Conservation (phyloP, 2,113 vertebrate species). For the Echinops telfairi region DNA sequence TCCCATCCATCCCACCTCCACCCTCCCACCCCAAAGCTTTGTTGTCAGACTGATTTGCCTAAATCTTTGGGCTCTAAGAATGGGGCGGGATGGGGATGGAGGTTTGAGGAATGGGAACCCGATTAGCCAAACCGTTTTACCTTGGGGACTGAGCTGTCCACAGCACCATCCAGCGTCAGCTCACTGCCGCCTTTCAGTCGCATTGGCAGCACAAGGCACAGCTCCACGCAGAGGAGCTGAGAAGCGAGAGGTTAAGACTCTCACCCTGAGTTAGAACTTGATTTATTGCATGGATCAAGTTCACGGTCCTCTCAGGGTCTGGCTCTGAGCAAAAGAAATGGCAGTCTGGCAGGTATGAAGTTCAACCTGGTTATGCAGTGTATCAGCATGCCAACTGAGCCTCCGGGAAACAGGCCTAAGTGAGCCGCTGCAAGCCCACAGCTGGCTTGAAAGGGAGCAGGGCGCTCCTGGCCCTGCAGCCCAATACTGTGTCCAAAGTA, state of each 20-base stretch:
- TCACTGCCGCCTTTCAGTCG: slow-evolving; percentile 68
- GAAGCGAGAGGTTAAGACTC: slow-evolving; percentile 39
- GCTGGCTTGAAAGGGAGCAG: background rate
- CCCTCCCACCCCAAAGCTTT: background rate
- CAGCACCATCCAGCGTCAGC: slow-evolving; percentile 54
- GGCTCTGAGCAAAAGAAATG: slow-evolving; percentile 66
- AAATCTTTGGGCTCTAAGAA: slow-evolving; percentile 67
- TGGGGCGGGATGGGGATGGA: background rate
- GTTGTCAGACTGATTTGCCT: slow-evolving; percentile 40
- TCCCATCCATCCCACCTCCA: background rate
- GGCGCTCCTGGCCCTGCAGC: background rate
- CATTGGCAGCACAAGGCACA: slow-evolving; percentile 29
- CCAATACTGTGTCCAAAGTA: slow-evolving; percentile 6
- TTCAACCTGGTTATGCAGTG: background rate
- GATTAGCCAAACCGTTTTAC: slow-evolving; percentile 71
- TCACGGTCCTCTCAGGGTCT: slow-evolving; percentile 65
- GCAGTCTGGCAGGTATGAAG: slow-evolving; percentile 35
- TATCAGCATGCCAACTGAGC: background rate
- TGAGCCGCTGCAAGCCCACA: background rate
- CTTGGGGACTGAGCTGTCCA: slow-evolving; percentile 59
- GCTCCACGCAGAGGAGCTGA: background rate
- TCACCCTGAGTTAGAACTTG: slow-evolving; percentile 30
- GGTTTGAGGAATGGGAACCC: slow-evolving; percentile 37
- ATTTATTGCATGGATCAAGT: slow-evolving; percentile 70
- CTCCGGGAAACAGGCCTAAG: background rate